Percentiles rank a stretch among this genome's conserved stretches.
Evolutionary conservation across 2,113 vertebrate species (phyloP).

Genomic region (Lepisosteus osseus): DNA sequence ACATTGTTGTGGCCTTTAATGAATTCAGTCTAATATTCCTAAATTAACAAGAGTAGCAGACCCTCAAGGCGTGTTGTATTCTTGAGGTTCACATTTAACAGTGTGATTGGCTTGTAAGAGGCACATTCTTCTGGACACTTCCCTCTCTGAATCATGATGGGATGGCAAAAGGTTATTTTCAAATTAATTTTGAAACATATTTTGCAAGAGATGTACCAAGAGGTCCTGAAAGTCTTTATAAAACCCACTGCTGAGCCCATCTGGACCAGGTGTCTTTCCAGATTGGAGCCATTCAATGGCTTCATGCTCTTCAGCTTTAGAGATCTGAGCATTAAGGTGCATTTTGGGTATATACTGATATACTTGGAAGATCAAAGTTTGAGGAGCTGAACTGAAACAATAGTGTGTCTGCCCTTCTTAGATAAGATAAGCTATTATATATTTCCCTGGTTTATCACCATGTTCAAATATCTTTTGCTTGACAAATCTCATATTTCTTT

Average conservation of each 20-base stretch:
- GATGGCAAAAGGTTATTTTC: too few species aligned
- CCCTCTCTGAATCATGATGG: too few species aligned
- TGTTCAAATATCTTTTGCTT: not conserved
- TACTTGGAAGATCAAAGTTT: not conserved
- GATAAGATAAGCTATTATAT: not conserved
- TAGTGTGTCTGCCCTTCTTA: not conserved
- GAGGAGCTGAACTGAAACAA: not conserved
- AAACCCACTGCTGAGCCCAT: slow-evolving; percentile 17
- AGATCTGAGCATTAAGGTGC: not conserved
- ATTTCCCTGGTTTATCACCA: not conserved
- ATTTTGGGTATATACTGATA: not conserved
- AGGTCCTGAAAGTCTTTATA: slow-evolving; percentile 9
- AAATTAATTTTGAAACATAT: too few species aligned
- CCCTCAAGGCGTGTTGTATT: too few species aligned
- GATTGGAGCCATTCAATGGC: not conserved
- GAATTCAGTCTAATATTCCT: too few species aligned
- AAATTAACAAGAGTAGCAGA: too few species aligned
- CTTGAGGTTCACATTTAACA: too few species aligned
- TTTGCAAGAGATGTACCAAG: not conserved
- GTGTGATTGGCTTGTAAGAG: too few species aligned
- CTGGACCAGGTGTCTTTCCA: slow-evolving; percentile 7
- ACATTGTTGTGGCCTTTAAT: too few species aligned
- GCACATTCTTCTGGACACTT: too few species aligned
- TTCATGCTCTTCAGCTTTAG: not conserved
- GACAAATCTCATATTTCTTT: not conserved